A percentile compares a stretch with the other conserved stretches of the same genome.
These are phyloP conservation scores for Bombyx mandarina DNA, from an alignment of 1,140 invertebrate genomes.

Conservation along the genomic window DNA sequence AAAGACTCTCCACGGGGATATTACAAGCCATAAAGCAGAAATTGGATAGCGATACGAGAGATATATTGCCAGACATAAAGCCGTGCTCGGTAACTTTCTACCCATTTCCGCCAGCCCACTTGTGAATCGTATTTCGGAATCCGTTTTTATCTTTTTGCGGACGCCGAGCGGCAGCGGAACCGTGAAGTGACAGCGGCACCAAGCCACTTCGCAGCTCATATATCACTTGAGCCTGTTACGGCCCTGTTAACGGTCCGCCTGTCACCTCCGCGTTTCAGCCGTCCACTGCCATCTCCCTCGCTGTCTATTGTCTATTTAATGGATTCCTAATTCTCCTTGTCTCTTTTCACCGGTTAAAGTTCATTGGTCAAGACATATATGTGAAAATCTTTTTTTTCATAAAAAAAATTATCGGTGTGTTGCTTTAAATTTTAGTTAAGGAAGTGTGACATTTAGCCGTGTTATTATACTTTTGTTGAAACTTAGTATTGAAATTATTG, in stretches of 20 bases:
- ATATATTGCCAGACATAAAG: constrained; percentile 61
- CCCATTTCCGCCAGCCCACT: constrained; percentile 60
- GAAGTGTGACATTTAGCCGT: too few relatives aligned
- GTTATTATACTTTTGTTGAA: too few relatives aligned
- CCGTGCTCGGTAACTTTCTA: constrained; percentile 53
- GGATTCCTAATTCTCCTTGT: constrained; percentile 15
- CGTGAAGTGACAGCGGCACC: constrained; percentile 57
- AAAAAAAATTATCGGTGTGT: too few relatives aligned
- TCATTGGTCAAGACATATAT: too few relatives aligned
- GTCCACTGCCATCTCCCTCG: constrained; percentile 33
- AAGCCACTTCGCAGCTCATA: constrained; percentile 63
- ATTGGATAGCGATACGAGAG: constrained; percentile 62
- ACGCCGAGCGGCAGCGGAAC: constrained; percentile 35
- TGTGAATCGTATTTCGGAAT: constrained; percentile 63
- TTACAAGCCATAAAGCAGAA: constrained; percentile 62
- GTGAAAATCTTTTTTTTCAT: too few relatives aligned
- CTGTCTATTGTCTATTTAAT: constrained; percentile 32
- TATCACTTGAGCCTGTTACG: constrained; percentile 62
- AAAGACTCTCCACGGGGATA: constrained; percentile 46
- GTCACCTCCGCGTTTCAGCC: constrained; percentile 52
- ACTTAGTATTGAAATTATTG: too few relatives aligned
- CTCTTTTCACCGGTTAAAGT: not conserved
- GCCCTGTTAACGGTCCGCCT: constrained; percentile 54
- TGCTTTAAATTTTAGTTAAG: too few relatives aligned
- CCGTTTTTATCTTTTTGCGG: constrained; percentile 62